A percentile compares a stretch with the other conserved stretches of the same genome.
Conservation (phyloP, 2,888 invertebrate species). For the Hydrotaea diabolus region DNA sequence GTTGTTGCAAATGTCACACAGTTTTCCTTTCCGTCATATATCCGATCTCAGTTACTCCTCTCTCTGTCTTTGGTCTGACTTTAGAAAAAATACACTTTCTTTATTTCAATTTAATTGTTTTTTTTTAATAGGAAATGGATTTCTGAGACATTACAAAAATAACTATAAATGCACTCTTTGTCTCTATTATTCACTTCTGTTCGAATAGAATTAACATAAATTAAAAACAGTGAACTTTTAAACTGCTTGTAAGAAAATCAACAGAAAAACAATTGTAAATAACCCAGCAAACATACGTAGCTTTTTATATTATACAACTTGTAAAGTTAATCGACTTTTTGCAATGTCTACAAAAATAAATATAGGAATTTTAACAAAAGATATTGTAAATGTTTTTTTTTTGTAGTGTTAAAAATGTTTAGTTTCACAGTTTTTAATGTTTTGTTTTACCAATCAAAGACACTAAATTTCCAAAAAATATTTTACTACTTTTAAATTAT, state of each 20-base stretch:
- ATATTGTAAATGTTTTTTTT: too few species aligned
- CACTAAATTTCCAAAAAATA: too few species aligned
- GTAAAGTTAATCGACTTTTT: too few species aligned
- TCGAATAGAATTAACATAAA: constrained; percentile 47
- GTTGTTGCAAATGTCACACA: neutral
- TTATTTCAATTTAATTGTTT: neutral
- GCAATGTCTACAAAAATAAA: too few species aligned
- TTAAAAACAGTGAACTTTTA: constrained; percentile 51
- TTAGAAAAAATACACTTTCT: neutral
- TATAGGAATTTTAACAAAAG: too few species aligned
- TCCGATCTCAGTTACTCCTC: neutral
- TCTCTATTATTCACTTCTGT: constrained; percentile 26
- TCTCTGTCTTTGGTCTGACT: neutral
- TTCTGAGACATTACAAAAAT: constrained; percentile 13
- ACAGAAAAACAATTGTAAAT: neutral
- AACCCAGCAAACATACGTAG: neutral
- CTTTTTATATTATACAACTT: too few species aligned
- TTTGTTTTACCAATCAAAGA: too few species aligned
- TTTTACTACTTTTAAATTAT: too few species aligned
- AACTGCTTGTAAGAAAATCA: neutral
- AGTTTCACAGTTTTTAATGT: too few species aligned
- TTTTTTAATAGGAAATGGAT: constrained; percentile 1
- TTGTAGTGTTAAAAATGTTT: too few species aligned
- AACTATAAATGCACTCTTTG: neutral
- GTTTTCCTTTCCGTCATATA: neutral